Base-by-base conservation (phyloP, 2,888 invertebrate genomes). In the Meteorus colon region DNA sequence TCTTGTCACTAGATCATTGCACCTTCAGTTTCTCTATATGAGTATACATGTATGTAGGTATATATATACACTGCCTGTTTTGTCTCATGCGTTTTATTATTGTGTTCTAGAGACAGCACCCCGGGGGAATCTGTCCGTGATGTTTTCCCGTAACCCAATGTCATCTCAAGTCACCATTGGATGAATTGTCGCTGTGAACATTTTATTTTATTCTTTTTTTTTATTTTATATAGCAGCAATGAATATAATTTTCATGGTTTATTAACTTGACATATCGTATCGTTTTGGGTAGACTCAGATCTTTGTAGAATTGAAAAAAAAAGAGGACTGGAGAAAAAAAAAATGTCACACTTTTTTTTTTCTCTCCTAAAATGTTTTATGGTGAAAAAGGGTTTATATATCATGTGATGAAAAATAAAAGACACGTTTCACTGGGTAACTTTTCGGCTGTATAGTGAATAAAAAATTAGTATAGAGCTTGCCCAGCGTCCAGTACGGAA, bases 401-500 rank as follows among this genome's bases (percentile, higher is more conserved):
- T 73, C 63, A 73, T 55, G 66, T 66, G 27, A 37, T 19, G 29
- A 60, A 27, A 29, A 29, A 27, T 29, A 27, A n/a, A 48, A n/a
- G 24, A 59, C 24, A 55, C 24, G 29, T 73, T 51, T 68, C 65
- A 34, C 37, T 41, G n/a, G 59, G 31, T 45, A 63, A 55, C 34
- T 69, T 24, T 69, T 31, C 34, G 55, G 69, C 41, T 41, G 16
- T 31, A 59, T 55, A 12, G 55, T 55, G 59, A 72, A 72, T 72
- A 72, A 72, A 72, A 72, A 72, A 72, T 72, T 72, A 72, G 48
- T 48, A 45, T 45, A 45, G 41, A 24, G 10, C 5, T 24, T 55
- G 45, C 31, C 45, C 19, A 45, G 63, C 63, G 68, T 69, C 68
- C 51, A 76, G 48, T 55, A 19, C 76, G 76, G 76, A 76, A 76